Conservation (phyloP, 2,797 vertebrate species). For the Acanthiza pusilla region DNA sequence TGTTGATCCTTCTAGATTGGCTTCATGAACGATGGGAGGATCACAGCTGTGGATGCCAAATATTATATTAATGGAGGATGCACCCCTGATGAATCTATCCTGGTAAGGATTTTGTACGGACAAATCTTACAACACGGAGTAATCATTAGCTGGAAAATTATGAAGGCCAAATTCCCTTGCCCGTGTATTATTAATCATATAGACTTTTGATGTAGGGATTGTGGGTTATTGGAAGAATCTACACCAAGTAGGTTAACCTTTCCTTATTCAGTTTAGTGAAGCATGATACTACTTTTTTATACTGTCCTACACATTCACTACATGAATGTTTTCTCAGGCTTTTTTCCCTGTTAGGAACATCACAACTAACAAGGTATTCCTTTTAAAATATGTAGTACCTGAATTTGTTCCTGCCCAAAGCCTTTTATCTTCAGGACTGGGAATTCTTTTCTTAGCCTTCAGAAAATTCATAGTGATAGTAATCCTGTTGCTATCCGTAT, state of each 20-base stretch:
- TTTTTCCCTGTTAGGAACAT: background rate
- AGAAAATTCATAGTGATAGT: background rate
- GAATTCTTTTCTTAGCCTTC: background rate
- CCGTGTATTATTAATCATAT: background rate
- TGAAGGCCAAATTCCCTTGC: background rate
- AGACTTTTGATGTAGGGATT: background rate
- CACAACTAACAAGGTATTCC: background rate
- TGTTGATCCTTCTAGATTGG: constrained; percentile 75
- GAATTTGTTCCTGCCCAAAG: background rate
- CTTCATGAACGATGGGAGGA: constrained; percentile 83
- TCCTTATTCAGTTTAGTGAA: background rate
- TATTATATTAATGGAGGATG: constrained; percentile 84
- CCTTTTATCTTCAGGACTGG: background rate
- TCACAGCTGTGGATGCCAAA: constrained; percentile 79
- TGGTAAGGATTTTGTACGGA: constrained; percentile 69
- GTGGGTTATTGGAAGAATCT: background rate
- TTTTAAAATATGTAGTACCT: background rate
- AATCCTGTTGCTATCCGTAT: background rate
- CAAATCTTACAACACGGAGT: background rate
- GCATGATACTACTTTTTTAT: background rate
- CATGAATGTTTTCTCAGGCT: background rate
- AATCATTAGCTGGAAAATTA: background rate
- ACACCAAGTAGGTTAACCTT: background rate
- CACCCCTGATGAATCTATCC: constrained; percentile 76
- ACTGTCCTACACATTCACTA: background rate